Evolutionary conservation across 2,888 invertebrate genomes (phyloP).

Genomic region (Tetrapedia diversipes): DNA sequence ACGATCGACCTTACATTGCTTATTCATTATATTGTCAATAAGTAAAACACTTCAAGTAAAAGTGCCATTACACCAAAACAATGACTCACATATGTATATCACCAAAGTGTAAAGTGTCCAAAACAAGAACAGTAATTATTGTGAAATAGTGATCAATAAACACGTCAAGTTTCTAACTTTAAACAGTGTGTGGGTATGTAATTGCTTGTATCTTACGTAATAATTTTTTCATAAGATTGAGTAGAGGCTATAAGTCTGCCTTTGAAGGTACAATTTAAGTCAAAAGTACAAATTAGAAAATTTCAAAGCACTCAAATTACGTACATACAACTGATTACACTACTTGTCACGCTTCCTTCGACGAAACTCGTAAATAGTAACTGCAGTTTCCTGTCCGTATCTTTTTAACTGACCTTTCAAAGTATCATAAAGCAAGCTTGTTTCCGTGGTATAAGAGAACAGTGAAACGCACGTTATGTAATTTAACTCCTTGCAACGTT

Average conservation of each 20-base stretch:
- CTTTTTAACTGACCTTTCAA: not conserved
- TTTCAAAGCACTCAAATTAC: not conserved
- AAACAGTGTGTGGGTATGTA: no score
- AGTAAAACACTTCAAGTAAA: constrained; percentile 26
- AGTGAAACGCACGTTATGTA: not conserved
- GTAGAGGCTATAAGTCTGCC: not conserved
- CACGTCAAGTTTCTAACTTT: not conserved
- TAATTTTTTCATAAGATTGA: not conserved
- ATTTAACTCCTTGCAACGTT: not conserved
- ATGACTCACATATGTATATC: not conserved
- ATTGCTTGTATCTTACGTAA: no score
- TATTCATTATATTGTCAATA: constrained; percentile 45
- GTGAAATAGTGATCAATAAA: not conserved
- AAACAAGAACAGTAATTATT: not conserved
- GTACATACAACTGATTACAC: not conserved
- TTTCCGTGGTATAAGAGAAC: no score
- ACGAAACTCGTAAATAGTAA: not conserved
- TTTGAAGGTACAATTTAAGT: not conserved
- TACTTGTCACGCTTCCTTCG: not conserved
- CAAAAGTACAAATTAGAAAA: no score
- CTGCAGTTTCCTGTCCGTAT: not conserved
- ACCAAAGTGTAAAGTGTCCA: not conserved
- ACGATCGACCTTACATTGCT: constrained; percentile 30
- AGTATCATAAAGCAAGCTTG: not conserved
- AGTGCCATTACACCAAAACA: not conserved